Conservation (phyloP, 2,888 invertebrate genomes). For the Corbicula japonica region DNA sequence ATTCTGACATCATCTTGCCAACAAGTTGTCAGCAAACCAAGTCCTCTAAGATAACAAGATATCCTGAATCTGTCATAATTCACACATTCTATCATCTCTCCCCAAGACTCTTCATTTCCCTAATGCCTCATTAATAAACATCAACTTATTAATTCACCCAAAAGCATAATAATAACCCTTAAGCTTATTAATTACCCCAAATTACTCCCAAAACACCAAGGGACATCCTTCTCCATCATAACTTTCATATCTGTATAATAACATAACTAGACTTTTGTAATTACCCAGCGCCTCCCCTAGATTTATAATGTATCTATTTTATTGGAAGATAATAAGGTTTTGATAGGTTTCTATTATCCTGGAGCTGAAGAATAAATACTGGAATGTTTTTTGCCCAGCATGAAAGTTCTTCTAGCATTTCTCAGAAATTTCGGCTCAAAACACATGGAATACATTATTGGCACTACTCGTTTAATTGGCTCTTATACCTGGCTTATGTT, state of each 20-base stretch:
- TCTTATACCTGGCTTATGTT: constrained; percentile 33
- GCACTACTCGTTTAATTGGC: constrained; percentile 40
- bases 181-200: constrained; percentile 38
- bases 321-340: constrained; percentile 61
- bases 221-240: constrained; percentile 31
- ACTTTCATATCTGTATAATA: constrained; percentile 28
- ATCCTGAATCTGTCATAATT: background rate
- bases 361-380: constrained; percentile 57
- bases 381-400: constrained; percentile 42
- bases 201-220: constrained; percentile 20
- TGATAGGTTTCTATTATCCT: constrained; percentile 61
- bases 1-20: too few relatives aligned
- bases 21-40: too few relatives aligned
- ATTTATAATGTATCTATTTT: constrained; percentile 67
- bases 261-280: constrained; percentile 40
- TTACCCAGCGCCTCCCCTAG: constrained; percentile 50
- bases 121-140: constrained; percentile 24
- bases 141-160: constrained; percentile 35
- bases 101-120: constrained; percentile 20
- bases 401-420: constrained; percentile 24
- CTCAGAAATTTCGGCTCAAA: constrained; percentile 37
- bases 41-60: constrained; percentile 25
- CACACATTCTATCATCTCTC: constrained; percentile 7
- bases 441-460: constrained; percentile 51
- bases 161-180: constrained; percentile 33